These are phyloP conservation scores for Caloenas nicobarica DNA, from an alignment of 2,113 vertebrate genomes.

Conservation along the genomic window DNA sequence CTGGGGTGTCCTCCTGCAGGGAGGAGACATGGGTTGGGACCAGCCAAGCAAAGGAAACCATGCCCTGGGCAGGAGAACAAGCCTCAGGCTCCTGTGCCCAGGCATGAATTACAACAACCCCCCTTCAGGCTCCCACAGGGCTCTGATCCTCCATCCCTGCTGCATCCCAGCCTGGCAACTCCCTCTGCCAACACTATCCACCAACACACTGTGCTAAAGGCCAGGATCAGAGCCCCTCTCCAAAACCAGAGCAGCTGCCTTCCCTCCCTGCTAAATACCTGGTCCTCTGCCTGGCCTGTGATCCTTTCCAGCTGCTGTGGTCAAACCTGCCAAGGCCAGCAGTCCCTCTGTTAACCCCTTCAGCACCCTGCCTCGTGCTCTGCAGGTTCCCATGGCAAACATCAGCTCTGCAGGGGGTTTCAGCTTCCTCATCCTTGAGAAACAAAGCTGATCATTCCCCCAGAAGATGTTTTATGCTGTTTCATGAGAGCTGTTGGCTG, in stretches of 20 bases:
- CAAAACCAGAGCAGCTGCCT: background rate
- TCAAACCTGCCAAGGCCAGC: background rate
- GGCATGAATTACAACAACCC: background rate
- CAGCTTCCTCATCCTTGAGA: background rate
- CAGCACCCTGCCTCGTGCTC: background rate
- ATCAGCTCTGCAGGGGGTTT: background rate
- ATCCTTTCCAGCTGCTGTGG: background rate
- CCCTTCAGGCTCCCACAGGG: background rate
- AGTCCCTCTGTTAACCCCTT: background rate
- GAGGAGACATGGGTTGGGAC: background rate
- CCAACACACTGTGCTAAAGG: background rate
- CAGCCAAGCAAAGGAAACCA: rapidly evolving
- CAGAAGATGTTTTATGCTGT: background rate
- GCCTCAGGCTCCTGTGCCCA: background rate
- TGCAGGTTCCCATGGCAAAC: background rate
- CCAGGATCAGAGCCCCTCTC: background rate
- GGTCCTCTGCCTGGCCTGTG: background rate
- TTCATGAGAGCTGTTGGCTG: background rate
- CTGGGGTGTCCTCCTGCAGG: background rate
- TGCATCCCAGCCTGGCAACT: background rate
- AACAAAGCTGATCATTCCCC: background rate
- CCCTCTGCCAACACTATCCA: background rate
- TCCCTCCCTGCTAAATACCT: background rate
- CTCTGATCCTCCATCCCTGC: background rate
- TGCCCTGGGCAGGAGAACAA: background rate